Conservation (phyloP, 2,888 invertebrate species). For the Xestia rhomboidea region DNA sequence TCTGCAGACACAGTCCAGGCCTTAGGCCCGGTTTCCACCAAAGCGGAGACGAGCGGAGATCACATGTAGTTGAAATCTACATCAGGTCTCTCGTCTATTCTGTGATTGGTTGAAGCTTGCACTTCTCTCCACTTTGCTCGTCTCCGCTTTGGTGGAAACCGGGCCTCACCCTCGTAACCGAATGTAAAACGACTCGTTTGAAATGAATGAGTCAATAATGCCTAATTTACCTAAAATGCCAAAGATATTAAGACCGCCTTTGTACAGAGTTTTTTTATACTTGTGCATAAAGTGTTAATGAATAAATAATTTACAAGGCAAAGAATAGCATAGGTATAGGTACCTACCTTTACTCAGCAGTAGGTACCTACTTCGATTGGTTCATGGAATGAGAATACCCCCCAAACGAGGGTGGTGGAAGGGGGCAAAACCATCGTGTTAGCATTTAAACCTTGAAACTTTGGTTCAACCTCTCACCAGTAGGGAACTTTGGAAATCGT, state of each 20-base stretch:
- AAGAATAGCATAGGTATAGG: background rate
- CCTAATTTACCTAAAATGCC: too few species aligned
- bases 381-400: slow-evolving; percentile 10
- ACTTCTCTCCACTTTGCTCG: too few species aligned
- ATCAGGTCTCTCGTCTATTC: too few species aligned
- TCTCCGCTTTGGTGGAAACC: too few species aligned
- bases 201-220: background rate
- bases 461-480: slow-evolving; percentile 4
- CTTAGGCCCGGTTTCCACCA: too few species aligned
- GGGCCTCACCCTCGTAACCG: background rate
- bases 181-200: background rate
- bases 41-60: too few species aligned
- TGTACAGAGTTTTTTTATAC: too few species aligned
- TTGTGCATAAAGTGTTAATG: too few species aligned
- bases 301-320: too few species aligned
- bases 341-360: background rate
- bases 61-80: too few species aligned
- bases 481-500: background rate
- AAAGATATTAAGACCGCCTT: too few species aligned
- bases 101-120: too few species aligned
- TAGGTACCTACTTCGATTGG: background rate
- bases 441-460: slow-evolving; percentile 1
- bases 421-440: background rate
- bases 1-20: background rate
- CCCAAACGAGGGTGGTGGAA: background rate